Base-by-base conservation (phyloP, 2,797 vertebrate genomes). In the Alcedo atthis region DNA sequence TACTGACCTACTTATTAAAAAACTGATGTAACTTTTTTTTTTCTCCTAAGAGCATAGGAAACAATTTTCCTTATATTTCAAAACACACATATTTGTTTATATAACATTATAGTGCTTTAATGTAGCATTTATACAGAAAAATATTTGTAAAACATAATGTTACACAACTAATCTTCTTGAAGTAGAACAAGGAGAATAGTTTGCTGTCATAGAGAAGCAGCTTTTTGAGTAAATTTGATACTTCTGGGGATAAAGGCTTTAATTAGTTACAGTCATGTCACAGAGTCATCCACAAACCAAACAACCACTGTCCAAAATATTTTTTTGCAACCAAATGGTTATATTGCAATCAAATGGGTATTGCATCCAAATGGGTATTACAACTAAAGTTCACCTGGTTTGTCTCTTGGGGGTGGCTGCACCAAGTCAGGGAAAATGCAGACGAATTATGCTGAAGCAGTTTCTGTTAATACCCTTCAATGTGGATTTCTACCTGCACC, bases 1-100 rank as follows among this genome's bases (percentile, higher is more conserved):
- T 71, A 61, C 57, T 95, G 95, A 96, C 96, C 96, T 96, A 96
- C 83, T 96, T 97, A 87, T 21, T 21, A 93, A 88, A 93, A 82
- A 49, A 91, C 45, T 77, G 87, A 76, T 86, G 79, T 30, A 92
- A 94, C 81, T 91, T 89, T 58, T 89, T 69, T 77, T 40, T 51
- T 57, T n/a, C 74, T 57, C 69, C 46, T 51, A 26, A 67, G 24
- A 74, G 28, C 45, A 37, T 24, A 59, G 81, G 45, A 73, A 86
- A 79, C 26, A 48, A 18, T 73, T 32, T 63, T 82, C 53, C 40
- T 83, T 58, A 24, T 67, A 61, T 37, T 92, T 63, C 42, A 77
- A 94, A 94, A 54, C 32, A 71, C 48, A 70, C 17, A 8, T 17
- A 28, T 32, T 55, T 93, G 37, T 94, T 93, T 94, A 63, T 26